Evolutionary conservation across 2,113 vertebrate species (phyloP).

Genomic region (Microcebus jonahi): DNA sequence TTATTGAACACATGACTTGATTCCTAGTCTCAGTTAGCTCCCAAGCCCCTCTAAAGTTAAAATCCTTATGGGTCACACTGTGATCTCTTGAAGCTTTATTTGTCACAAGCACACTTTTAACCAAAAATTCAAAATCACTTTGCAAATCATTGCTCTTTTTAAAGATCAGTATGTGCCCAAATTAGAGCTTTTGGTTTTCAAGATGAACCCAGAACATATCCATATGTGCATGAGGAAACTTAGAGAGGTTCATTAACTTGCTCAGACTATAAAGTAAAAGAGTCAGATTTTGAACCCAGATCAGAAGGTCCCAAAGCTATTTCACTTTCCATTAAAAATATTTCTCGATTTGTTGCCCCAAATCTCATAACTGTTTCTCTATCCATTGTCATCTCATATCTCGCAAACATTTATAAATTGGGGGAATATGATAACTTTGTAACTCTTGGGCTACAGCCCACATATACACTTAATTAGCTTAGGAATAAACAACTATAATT

Average conservation of each 20-base stretch:
- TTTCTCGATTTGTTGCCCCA: neutral
- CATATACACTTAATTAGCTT: neutral
- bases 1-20: neutral
- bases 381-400: neutral
- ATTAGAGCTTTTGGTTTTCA: neutral
- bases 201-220: neutral
- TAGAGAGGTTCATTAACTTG: neutral
- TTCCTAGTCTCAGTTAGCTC: neutral
- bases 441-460: neutral
- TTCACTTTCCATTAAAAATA: neutral
- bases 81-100: neutral
- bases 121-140: neutral
- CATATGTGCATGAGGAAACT: neutral
- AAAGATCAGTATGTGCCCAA: neutral
- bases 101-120: constrained; percentile 18
- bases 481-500: neutral
- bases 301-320: neutral
- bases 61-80: neutral
- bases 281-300: neutral
- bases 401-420: neutral
- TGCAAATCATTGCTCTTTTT: neutral
- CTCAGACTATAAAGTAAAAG: neutral
- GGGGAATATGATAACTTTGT: neutral
- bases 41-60: neutral
- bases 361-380: neutral